Evolutionary conservation across 2,888 invertebrate genomes (phyloP).

Genomic region (Exephanes ischioxanthus): DNA sequence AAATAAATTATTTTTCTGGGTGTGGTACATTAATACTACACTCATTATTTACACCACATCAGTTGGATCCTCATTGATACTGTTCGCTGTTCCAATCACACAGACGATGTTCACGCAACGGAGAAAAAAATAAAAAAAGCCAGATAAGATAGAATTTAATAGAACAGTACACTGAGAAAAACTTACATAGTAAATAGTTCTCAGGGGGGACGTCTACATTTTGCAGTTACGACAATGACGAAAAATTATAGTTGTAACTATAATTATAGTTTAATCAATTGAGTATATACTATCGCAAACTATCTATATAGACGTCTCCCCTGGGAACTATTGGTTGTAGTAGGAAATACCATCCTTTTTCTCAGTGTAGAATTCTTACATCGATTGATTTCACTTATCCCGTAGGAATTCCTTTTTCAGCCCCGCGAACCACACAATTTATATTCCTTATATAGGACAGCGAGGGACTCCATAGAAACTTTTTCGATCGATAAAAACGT

Average conservation of each 20-base stretch:
- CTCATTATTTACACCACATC: too few relatives aligned
- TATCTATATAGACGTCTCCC: too few relatives aligned
- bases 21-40: not conserved
- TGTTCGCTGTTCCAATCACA: not conserved
- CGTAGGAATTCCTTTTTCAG: not conserved
- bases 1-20: too few relatives aligned
- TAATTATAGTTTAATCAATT: too few relatives aligned
- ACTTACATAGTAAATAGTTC: too few relatives aligned
- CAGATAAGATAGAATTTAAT: slow-evolving; percentile 4
- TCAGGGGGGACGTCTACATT: too few relatives aligned
- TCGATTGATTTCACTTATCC: not conserved
- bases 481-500: slow-evolving; percentile 20
- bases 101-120: not conserved
- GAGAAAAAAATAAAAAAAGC: not conserved
- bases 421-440: not conserved
- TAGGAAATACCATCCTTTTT: too few relatives aligned
- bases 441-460: not conserved
- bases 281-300: too few relatives aligned
- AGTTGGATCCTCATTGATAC: not conserved
- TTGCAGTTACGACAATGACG: too few relatives aligned
- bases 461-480: not conserved
- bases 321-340: too few relatives aligned
- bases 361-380: not conserved
- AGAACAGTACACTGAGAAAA: not conserved
- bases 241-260: too few relatives aligned